Base-by-base conservation (phyloP, 2,113 vertebrate genomes). In the Heterotilapia buettikoferi region DNA sequence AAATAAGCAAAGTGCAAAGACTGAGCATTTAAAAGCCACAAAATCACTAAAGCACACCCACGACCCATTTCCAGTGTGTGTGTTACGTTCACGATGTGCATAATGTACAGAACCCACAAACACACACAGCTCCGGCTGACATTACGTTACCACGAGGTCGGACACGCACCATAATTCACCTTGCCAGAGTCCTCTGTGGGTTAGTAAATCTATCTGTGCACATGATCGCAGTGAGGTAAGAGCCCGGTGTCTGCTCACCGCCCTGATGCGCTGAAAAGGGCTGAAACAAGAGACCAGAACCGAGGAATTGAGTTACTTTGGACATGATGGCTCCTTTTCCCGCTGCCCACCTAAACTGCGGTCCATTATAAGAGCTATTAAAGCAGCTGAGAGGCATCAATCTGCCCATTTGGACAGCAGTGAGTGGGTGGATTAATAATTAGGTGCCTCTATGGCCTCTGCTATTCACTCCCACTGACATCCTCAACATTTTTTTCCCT, bases 401-500 rank as follows among this genome's bases (percentile, higher is more conserved):
- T 95, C 93, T 84, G 85, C 80, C 93, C 89, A 94, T 92, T 93
- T 93, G 88, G 90, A 91, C 84, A 84, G 83, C 89, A 87, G 86
- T 6, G 86, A 92, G 94, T 94, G 89, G 94, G 94, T 38, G 93
- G 93, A 92, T 91, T 93, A 38, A 85, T 94, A 90, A 95, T 92
- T 84, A 88, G 90, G 89, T 85, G 88, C 87, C 86, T 87, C 36
- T 36, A 81, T 87, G 89, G 90, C 84, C 90, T 92, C 87, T 61
- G 24, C 87, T 76, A 87, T 92, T 89, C 89, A 92, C 80, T 91
- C 90, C 56, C 79, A 87, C 83, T 80, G 57, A 90, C 88, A 90
- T 54, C 86, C 84, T 88, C 45, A 18, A 10, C 6, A 24, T 45
- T 47, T 84, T 53, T 31, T 47, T 5, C 24, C 18, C 21, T 40